phyloP scores from a whole-genome alignment of 1,140 invertebrate species.

The Magallana gigas region DNA sequence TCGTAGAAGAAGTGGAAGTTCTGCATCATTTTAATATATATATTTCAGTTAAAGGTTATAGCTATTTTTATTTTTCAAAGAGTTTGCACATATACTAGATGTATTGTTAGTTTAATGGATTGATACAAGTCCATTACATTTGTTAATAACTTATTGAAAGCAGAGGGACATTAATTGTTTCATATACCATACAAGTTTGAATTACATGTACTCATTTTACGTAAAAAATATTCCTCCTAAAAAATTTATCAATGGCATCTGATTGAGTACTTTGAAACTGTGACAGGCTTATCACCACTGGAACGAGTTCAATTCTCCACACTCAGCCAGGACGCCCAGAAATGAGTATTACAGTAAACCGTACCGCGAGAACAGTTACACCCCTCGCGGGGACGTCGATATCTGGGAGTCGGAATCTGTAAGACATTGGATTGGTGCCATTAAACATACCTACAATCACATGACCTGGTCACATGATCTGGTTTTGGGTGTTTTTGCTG shows the following conservation, averaged over 20 bases:
- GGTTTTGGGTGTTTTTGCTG: background rate
- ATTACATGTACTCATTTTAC: too few relatives aligned
- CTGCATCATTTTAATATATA: too few relatives aligned
- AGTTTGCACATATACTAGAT: background rate
- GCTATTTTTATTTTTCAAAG: too few relatives aligned
- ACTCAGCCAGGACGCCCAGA: background rate
- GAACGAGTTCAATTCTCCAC: background rate
- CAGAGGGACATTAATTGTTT: too few relatives aligned
- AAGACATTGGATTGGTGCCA: background rate
- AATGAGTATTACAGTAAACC: slow-evolving; percentile 27
- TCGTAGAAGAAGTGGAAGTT: too few relatives aligned
- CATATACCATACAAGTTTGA: too few relatives aligned
- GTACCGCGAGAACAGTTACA: background rate
- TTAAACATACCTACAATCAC: background rate
- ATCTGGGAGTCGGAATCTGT: slow-evolving; percentile 6
- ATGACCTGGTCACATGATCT: background rate
- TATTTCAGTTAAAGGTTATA: too few relatives aligned
- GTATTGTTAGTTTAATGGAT: background rate
- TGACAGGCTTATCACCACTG: slow-evolving; percentile 14
- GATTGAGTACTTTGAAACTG: background rate
- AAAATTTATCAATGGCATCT: too few relatives aligned
- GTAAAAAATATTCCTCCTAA: too few relatives aligned
- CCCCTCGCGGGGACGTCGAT: slow-evolving; percentile 1
- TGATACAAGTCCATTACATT: too few relatives aligned
- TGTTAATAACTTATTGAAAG: too few relatives aligned